These are phyloP conservation scores for Diplolepis rosae DNA, from an alignment of 2,888 invertebrate genomes.

Conservation along the genomic window DNA sequence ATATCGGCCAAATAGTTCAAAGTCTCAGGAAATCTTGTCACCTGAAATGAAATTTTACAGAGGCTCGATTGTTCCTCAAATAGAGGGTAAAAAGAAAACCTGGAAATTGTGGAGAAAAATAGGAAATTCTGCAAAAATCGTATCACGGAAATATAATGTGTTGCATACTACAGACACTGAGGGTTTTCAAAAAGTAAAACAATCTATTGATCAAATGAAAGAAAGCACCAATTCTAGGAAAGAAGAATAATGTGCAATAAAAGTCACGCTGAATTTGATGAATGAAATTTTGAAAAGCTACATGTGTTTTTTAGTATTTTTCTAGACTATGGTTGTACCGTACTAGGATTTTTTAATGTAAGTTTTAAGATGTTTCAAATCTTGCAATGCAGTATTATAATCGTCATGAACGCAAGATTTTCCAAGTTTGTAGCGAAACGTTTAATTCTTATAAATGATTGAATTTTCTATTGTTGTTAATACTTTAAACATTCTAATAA, in stretches of 20 bases:
- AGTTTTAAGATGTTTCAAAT: background rate
- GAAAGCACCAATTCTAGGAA: background rate
- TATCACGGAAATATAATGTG: conserved; percentile 25
- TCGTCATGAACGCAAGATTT: background rate
- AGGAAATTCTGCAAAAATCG: conserved; percentile 20
- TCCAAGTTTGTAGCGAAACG: background rate
- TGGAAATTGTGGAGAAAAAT: conserved; percentile 59
- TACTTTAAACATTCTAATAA: background rate
- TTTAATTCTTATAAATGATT: background rate
- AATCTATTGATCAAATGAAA: background rate
- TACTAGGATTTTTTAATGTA: background rate
- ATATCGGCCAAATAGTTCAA: background rate
- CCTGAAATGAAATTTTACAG: background rate
- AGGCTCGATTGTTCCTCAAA: background rate
- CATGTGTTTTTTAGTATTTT: background rate
- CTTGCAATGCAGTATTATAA: too few species aligned
- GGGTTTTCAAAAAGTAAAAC: background rate
- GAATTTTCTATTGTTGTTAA: background rate
- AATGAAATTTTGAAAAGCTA: background rate
- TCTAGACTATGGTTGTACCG: conserved; percentile 2
- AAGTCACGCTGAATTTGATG: background rate
- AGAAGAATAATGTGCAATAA: background rate
- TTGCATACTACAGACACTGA: background rate
- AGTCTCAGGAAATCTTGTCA: background rate
- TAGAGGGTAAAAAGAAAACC: background rate